Evolutionary conservation across 1,140 invertebrate species (phyloP).

Genomic region (Sarcophaga peregrina): DNA sequence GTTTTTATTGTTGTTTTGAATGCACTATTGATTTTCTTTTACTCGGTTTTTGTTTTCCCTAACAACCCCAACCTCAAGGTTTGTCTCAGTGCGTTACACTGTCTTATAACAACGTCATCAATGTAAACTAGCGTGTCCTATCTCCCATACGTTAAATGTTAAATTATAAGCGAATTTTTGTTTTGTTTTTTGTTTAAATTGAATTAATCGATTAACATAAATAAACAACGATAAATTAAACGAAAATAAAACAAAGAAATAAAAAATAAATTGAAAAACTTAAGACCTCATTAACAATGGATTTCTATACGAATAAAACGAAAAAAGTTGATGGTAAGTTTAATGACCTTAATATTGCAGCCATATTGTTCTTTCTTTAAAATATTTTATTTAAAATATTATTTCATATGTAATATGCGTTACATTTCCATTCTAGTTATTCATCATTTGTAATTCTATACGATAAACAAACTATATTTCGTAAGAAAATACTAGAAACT

Average conservation of each 20-base stretch:
- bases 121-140: not conserved
- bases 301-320: constrained; percentile 56
- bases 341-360: not conserved
- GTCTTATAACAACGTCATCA: no score
- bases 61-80: no score
- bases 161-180: no score
- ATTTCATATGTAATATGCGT: no score
- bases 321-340: constrained; percentile 53
- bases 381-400: not conserved
- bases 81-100: not conserved
- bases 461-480: no score
- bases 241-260: not conserved
- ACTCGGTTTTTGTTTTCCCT: not conserved
- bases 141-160: no score
- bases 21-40: constrained; percentile 13
- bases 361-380: not conserved
- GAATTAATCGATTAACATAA: no score
- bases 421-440: no score
- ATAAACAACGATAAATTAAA: not conserved
- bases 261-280: not conserved
- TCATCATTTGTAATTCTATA: no score
- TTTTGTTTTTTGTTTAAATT: no score
- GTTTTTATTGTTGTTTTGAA: not conserved
- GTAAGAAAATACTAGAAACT: no score
- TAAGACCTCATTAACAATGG: constrained; percentile 49